Base-by-base conservation (phyloP, 2,888 invertebrate genomes). In the Fragum whitleyi region DNA sequence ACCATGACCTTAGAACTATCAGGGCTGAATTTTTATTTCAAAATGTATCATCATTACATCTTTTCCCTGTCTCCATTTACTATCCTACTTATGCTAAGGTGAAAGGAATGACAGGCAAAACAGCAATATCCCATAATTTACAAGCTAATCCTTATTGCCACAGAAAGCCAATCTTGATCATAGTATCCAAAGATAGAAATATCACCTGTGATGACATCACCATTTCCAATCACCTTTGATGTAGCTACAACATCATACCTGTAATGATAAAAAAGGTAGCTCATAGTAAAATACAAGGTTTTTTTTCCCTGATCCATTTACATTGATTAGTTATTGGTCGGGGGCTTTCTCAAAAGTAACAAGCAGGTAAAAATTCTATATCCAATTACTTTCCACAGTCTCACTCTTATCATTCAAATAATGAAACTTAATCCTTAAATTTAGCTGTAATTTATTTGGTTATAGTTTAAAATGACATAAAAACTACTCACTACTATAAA, bases 341-440 rank as follows among this genome's bases (percentile, higher is more conserved):
- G 72, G 72, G 72, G 59, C 2, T 72, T 57, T 72, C 61, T 72
- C 72, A 72, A 72, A 11, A 32, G 21, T 51, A 28, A n/a, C n/a
- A 28, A n/a, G 26, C n/a, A 11, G 23, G 1, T 55, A 21, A 55
- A 21, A 21, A 21, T 55, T n/a, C 55, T 2, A 1, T 19, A 23
- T n/a, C n/a, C n/a, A n/a, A n/a, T n/a, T n/a, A n/a, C n/a, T n/a
- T n/a, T n/a, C n/a, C n/a, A n/a, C n/a, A n/a, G n/a, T n/a, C n/a
- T n/a, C n/a, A n/a, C n/a, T n/a, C n/a, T n/a, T n/a, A n/a, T n/a
- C n/a, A n/a, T n/a, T n/a, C n/a, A n/a, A n/a, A n/a, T n/a, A n/a
- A n/a, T n/a, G n/a, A n/a, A n/a, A n/a, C n/a, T n/a, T n/a, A n/a
- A n/a, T n/a, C n/a, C n/a, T n/a, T n/a, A n/a, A n/a, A n/a, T n/a